A percentile compares a stretch with the other conserved stretches of the same genome.
Conservation (phyloP, 2,113 vertebrate species). For the Cyphomyrus plagiostoma region DNA sequence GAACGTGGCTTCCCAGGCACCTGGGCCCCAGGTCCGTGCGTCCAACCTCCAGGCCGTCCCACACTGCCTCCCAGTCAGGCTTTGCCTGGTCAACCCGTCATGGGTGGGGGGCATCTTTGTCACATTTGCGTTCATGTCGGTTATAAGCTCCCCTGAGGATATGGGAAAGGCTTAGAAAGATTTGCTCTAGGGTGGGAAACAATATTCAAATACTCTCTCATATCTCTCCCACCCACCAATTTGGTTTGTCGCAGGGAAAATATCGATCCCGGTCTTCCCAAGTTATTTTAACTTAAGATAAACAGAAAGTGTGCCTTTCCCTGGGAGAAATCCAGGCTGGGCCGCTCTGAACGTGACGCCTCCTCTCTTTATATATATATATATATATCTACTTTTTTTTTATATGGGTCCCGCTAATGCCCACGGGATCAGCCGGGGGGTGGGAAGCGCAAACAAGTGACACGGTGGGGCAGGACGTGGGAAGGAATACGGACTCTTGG, state of each 20-base stretch:
- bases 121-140: constrained; percentile 6
- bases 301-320: constrained; percentile 58
- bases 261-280: constrained; percentile 66
- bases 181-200: constrained; percentile 51
- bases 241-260: constrained; percentile 50
- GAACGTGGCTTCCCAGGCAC: not conserved
- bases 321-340: constrained; percentile 47
- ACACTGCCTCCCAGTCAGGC: not conserved
- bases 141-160: constrained; percentile 40
- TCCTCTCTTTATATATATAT: constrained; percentile 33
- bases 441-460: constrained; percentile 38
- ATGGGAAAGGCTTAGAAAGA: constrained; percentile 56
- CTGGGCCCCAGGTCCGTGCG: not conserved
- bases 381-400: constrained; percentile 34
- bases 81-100: not conserved
- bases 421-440: constrained; percentile 23
- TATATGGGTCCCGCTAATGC: constrained; percentile 36
- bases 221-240: constrained; percentile 23
- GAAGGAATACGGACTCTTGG: constrained; percentile 58
- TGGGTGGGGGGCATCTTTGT: not conserved
- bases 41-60: not conserved
- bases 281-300: constrained; percentile 68
- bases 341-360: constrained; percentile 40
- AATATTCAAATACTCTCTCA: constrained; percentile 51
- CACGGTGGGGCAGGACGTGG: constrained; percentile 61